Evolutionary conservation across 92 coral and sea anemone genomes (phyloP).

Genomic region (Porites rus): DNA sequence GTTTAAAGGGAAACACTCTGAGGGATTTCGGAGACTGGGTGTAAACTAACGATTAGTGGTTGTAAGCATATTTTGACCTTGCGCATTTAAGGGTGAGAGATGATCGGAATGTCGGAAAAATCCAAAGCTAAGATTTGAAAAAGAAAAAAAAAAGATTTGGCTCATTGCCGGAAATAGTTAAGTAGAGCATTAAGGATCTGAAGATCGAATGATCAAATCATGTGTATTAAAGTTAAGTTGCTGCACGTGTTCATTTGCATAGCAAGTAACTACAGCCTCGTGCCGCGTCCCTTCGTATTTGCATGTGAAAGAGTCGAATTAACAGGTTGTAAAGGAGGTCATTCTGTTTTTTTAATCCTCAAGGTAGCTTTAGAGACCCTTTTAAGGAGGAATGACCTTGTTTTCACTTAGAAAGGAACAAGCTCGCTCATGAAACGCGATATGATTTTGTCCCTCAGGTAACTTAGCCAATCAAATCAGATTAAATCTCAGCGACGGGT

Average conservation of each 20-base stretch:
- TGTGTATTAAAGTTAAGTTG: conserved; percentile 46
- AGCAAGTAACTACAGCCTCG: conserved; percentile 75
- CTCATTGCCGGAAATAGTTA: conserved; percentile 36
- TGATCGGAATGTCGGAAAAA: conserved; percentile 2
- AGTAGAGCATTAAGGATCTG: conserved; percentile 13
- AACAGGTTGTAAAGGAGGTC: conserved; percentile 7
- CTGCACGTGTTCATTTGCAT: conserved; percentile 88
- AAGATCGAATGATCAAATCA: conserved; percentile 46
- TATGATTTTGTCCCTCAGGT: neutral
- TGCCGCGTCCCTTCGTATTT: conserved; percentile 54
- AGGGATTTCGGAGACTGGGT: neutral
- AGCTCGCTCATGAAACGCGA: too few species aligned
- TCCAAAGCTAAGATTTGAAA: neutral
- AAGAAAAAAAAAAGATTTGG: conserved; percentile 2
- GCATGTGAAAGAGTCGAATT: conserved; percentile 45
- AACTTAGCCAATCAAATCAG: neutral
- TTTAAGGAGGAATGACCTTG: conserved; percentile 9
- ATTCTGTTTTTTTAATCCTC: conserved; percentile 16
- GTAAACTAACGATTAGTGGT: neutral
- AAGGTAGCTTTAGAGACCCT: neutral
- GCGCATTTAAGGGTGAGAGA: neutral
- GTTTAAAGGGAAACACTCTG: neutral
- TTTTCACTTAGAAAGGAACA: neutral
- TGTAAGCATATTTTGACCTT: neutral
- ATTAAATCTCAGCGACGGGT: neutral